These are phyloP conservation scores for Lepisosteus osseus DNA, from an alignment of 2,113 vertebrate genomes.

Conservation along the genomic window DNA sequence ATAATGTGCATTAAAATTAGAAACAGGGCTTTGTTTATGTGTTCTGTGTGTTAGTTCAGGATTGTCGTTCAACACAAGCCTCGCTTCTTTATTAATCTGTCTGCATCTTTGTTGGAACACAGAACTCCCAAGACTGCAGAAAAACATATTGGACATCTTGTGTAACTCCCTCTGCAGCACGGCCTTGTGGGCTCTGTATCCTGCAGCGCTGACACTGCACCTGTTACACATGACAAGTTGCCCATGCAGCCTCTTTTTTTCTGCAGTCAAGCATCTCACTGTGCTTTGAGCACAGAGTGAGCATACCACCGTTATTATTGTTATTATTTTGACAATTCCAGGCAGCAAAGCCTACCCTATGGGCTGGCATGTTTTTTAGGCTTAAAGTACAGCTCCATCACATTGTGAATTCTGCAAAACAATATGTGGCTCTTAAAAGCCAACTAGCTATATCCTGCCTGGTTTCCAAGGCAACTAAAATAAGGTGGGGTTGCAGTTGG, in stretches of 20 bases:
- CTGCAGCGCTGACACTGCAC: slow-evolving; percentile 12
- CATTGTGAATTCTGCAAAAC: too few relatives aligned
- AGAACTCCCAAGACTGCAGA: not conserved
- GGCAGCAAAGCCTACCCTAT: too few relatives aligned
- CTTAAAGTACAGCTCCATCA: too few relatives aligned
- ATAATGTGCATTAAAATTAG: too few relatives aligned
- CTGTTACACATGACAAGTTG: slow-evolving; percentile 4
- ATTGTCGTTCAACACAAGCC: too few relatives aligned
- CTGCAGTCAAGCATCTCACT: slow-evolving; percentile 1
- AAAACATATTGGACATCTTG: not conserved
- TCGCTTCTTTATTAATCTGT: not conserved
- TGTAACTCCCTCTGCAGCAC: not conserved
- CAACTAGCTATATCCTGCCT: not conserved
- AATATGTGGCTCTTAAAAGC: not conserved
- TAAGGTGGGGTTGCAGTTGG: not conserved
- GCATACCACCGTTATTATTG: too few relatives aligned
- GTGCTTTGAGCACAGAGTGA: too few relatives aligned
- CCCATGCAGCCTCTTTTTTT: not conserved
- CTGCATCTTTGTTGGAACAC: not conserved
- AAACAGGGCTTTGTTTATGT: too few relatives aligned
- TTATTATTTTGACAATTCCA: too few relatives aligned
- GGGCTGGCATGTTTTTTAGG: too few relatives aligned
- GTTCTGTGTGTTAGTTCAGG: too few relatives aligned
- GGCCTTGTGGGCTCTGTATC: not conserved
- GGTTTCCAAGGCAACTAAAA: slow-evolving; percentile 9